Conservation (phyloP, 1,140 invertebrate genomes). For the Drosophila repleta region DNA sequence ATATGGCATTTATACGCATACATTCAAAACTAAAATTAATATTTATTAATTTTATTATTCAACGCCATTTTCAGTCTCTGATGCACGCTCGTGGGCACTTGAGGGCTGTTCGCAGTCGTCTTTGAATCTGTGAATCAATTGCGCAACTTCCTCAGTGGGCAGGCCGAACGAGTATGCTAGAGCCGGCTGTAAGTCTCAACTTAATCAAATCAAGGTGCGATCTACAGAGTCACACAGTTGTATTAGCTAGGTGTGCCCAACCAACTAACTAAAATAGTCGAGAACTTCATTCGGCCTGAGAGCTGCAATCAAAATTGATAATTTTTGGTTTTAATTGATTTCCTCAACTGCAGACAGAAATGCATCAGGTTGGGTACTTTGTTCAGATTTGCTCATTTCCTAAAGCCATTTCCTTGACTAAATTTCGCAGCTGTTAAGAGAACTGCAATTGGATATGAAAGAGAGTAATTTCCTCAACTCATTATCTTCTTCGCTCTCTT, state of each 20-base stretch:
- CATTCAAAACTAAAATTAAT: constrained; percentile 55
- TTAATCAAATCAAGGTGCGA: constrained; percentile 14
- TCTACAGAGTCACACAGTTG: too few relatives aligned
- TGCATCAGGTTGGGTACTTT: background rate
- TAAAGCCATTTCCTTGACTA: background rate
- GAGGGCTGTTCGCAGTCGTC: background rate
- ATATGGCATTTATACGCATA: constrained; percentile 60
- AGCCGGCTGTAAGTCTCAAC: background rate
- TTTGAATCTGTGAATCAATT: background rate
- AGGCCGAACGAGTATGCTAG: background rate
- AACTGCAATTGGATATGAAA: background rate
- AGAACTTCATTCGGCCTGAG: too few relatives aligned
- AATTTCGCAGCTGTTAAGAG: background rate
- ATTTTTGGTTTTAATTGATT: too few relatives aligned
- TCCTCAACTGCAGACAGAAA: background rate
- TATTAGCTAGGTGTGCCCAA: too few relatives aligned
- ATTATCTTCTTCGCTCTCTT: background rate
- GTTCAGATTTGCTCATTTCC: background rate
- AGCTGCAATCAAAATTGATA: too few relatives aligned
- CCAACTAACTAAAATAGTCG: too few relatives aligned
- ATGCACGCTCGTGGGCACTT: constrained; percentile 30
- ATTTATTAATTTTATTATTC: constrained; percentile 60
- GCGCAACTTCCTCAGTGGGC: constrained; percentile 34
- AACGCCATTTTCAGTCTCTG: constrained; percentile 58
- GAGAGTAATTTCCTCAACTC: background rate